Evolutionary conservation across 2,888 invertebrate genomes (phyloP).

Genomic region (Dynastes maya): DNA sequence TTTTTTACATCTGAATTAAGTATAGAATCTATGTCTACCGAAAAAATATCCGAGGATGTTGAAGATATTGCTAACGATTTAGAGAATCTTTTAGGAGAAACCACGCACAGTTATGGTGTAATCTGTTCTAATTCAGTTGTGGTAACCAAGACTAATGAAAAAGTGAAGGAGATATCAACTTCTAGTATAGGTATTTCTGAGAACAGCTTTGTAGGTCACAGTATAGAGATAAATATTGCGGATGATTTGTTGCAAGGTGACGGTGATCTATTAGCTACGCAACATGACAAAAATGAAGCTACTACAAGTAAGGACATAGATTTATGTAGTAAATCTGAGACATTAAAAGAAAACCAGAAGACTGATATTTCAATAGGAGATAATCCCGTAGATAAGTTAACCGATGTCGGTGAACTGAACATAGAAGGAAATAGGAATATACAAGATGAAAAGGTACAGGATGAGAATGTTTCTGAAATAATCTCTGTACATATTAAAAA

Average conservation of each 20-base stretch:
- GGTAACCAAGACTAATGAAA: slow-evolving; percentile 1
- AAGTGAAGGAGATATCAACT: slow-evolving; percentile 15
- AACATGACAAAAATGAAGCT: background rate
- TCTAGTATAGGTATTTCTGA: background rate
- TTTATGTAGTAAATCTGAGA: slow-evolving; percentile 1
- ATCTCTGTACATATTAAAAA: background rate
- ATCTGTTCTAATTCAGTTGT: slow-evolving; percentile 39
- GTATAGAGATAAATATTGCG: slow-evolving; percentile 10
- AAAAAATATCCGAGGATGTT: slow-evolving; percentile 67
- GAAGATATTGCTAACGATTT: slow-evolving; percentile 70
- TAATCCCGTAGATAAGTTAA: background rate
- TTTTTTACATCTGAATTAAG: slow-evolving; percentile 62
- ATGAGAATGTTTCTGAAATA: background rate
- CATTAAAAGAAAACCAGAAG: slow-evolving; percentile 18
- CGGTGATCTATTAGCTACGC: background rate
- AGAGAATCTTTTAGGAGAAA: slow-evolving; percentile 66
- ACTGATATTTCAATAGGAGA: slow-evolving; percentile 17
- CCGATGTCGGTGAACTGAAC: background rate
- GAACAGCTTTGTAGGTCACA: background rate
- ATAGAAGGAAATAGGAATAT: background rate
- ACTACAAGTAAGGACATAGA: background rate
- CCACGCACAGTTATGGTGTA: slow-evolving; percentile 49
- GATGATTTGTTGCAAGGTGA: background rate
- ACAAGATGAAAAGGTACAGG: background rate
- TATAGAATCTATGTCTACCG: slow-evolving; percentile 61